These are phyloP conservation scores for Leptinotarsa texana DNA, from an alignment of 1,140 invertebrate genomes.

Conservation along the genomic window DNA sequence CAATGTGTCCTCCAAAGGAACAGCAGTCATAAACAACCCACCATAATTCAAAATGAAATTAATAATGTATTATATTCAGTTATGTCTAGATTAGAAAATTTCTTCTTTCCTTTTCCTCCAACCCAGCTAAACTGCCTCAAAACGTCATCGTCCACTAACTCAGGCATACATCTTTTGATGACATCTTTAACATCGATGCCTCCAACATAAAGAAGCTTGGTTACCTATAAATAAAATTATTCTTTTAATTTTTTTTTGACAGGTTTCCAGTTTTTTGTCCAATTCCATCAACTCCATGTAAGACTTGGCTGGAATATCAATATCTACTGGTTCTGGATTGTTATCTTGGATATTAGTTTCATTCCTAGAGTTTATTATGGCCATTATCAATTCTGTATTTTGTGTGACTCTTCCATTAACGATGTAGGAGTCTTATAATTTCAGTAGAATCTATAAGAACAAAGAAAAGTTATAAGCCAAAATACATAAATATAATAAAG, in stretches of 20 bases:
- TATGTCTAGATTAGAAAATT: not conserved
- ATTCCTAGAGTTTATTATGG: not conserved
- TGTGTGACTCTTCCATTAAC: not conserved
- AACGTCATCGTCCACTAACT: not conserved
- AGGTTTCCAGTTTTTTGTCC: not conserved
- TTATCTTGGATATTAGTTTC: not conserved
- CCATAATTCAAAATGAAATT: too few species aligned
- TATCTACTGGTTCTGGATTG: not conserved
- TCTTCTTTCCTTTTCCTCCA: conserved; percentile 4
- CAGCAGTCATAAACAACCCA: too few species aligned
- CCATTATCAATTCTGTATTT: not conserved
- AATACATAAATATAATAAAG: too few species aligned
- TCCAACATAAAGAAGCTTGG: not conserved
- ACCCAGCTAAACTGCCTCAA: not conserved
- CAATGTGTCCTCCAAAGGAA: too few species aligned
- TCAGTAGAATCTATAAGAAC: too few species aligned
- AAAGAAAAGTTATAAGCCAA: too few species aligned
- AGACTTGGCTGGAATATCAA: not conserved
- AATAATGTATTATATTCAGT: too few species aligned
- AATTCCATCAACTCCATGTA: conserved; percentile 4
- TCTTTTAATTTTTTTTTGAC: not conserved
- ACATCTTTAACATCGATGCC: not conserved
- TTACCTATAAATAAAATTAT: not conserved
- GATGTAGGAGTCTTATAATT: too few species aligned
- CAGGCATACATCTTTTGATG: not conserved